A percentile compares a stretch with the other conserved stretches of the same genome.
Evolutionary conservation across 2,113 vertebrate genomes (phyloP).

Genomic region (Zonotrichia leucophrys): DNA sequence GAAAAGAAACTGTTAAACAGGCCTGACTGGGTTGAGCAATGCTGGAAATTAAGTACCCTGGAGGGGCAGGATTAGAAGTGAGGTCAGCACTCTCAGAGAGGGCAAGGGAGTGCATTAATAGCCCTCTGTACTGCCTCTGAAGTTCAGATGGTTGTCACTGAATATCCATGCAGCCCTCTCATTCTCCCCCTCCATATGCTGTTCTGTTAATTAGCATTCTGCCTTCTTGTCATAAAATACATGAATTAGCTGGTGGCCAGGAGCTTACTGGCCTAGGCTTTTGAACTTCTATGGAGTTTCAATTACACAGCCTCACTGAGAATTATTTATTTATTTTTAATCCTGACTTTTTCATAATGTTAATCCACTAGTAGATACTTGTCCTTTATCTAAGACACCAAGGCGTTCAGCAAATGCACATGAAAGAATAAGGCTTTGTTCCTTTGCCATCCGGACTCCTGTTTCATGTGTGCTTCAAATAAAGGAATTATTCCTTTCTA

Average conservation of each 20-base stretch:
- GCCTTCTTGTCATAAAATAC: conserved; percentile 28
- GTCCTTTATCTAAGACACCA: conserved; percentile 53
- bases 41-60: conserved; percentile 64
- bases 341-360: conserved; percentile 52
- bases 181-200: background rate
- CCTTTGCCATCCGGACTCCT: conserved; percentile 27
- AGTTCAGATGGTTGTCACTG: background rate
- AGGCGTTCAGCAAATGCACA: background rate
- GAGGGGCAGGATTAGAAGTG: conserved; percentile 57
- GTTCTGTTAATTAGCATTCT: conserved; percentile 9
- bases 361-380: conserved; percentile 59
- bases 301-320: background rate
- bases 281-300: conserved; percentile 8
- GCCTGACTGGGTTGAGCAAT: conserved; percentile 47
- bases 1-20: conserved; percentile 72
- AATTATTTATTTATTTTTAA: conserved; percentile 12
- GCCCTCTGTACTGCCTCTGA: conserved; percentile 28
- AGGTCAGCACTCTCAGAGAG: conserved; percentile 47
- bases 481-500: conserved; percentile 29
- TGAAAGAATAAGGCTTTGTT: conserved; percentile 67
- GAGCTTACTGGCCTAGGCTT: conserved; percentile 33
- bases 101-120: conserved; percentile 40
- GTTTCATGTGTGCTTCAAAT: conserved; percentile 6
- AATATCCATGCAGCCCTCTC: background rate
- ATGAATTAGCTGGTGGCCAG: background rate